phyloP scores from a whole-genome alignment of 2,888 invertebrate species.

The Tribolium freemani region DNA sequence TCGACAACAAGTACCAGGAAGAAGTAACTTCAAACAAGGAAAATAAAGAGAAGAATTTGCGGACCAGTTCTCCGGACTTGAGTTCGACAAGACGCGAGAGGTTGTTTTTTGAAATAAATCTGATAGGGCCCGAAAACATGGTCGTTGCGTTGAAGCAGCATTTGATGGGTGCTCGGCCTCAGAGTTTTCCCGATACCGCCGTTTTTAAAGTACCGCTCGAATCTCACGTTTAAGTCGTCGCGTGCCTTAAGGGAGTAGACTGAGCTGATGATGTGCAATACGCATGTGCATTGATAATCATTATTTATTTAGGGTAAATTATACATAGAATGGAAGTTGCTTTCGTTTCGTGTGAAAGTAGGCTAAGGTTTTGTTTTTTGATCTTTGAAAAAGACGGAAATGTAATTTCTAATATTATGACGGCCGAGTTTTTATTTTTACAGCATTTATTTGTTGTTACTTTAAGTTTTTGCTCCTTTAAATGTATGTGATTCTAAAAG shows the following conservation, averaged over 20 bases:
- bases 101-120: conserved; percentile 70
- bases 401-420: conserved; percentile 43
- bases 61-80: conserved; percentile 76
- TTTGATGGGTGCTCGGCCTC: conserved; percentile 69
- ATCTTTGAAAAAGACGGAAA: conserved; percentile 48
- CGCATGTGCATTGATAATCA: conserved; percentile 44
- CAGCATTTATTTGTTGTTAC: conserved; percentile 55
- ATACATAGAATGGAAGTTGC: conserved; percentile 28
- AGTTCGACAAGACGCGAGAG: conserved; percentile 67
- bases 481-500: conserved; percentile 66
- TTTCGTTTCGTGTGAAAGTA: conserved; percentile 30
- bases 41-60: conserved; percentile 71
- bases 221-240: conserved; percentile 70
- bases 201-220: conserved; percentile 73
- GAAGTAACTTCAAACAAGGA: conserved; percentile 64
- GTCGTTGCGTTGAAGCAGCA: conserved; percentile 68
- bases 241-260: conserved; percentile 47
- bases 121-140: conserved; percentile 70
- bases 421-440: conserved; percentile 28
- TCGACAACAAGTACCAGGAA: conserved; percentile 70
- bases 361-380: conserved; percentile 27
- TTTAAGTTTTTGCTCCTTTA: conserved; percentile 63
- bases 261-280: conserved; percentile 54
- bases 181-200: conserved; percentile 70
- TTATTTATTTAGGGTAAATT: conserved; percentile 41